Conservation (phyloP, 2,888 invertebrate genomes). For the Lucinisca nassula region DNA sequence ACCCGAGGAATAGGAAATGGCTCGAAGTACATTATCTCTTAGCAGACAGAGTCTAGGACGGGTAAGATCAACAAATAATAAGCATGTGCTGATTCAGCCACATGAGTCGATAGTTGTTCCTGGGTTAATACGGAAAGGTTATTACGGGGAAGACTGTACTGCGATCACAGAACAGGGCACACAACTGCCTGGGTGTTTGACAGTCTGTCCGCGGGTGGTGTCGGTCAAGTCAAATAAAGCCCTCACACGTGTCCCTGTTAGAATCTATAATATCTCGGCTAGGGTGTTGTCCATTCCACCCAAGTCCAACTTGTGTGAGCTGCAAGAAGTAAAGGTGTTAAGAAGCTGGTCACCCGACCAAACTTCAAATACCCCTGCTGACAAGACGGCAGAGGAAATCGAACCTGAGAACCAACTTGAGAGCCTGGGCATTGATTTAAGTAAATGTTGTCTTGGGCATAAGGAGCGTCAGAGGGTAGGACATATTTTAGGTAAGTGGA, state of each 20-base stretch:
- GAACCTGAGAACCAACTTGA: background rate
- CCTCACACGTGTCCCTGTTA: background rate
- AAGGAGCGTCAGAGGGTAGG: background rate
- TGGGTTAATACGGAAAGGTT: background rate
- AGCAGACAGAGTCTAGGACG: background rate
- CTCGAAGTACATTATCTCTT: background rate
- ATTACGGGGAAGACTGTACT: background rate
- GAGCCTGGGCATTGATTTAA: background rate
- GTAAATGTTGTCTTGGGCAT: background rate
- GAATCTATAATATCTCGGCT: slow-evolving; percentile 9
- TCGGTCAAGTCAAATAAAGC: background rate
- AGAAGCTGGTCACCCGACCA: background rate
- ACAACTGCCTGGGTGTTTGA: background rate
- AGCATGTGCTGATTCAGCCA: background rate
- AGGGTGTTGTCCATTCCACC: background rate
- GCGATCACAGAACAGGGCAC: background rate
- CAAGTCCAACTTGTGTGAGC: background rate
- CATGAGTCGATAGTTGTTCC: background rate
- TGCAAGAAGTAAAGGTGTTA: slow-evolving; percentile 1
- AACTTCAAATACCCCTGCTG: background rate
- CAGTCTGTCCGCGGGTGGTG: background rate
- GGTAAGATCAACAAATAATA: background rate
- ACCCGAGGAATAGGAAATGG: background rate
- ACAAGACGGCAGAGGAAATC: background rate
- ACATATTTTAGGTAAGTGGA: slow-evolving; percentile 3